Percentiles rank a stretch among this genome's conserved stretches.
Evolutionary conservation across 2,888 invertebrate species (phyloP).

Genomic region (Lochmaea crataegi): DNA sequence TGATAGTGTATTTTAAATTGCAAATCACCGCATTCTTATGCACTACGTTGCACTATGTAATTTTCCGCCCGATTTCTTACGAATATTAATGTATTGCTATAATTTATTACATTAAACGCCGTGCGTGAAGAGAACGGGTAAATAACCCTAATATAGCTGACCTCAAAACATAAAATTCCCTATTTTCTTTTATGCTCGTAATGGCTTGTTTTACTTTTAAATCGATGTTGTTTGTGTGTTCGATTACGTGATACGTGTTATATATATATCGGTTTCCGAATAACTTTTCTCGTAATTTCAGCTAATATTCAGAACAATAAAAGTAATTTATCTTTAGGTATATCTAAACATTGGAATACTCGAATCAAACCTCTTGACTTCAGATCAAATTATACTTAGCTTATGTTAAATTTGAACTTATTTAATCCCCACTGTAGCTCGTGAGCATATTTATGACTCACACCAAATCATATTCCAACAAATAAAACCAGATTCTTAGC

Average conservation of each 20-base stretch:
- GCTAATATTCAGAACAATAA: not conserved
- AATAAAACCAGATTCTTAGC: too few species aligned
- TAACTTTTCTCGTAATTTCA: not conserved
- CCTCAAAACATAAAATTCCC: conserved; percentile 23
- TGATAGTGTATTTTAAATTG: conserved; percentile 39
- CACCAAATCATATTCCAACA: too few species aligned
- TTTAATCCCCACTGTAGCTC: too few species aligned
- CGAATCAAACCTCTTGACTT: too few species aligned
- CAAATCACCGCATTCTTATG: conserved; percentile 39
- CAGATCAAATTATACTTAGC: too few species aligned
- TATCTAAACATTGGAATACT: too few species aligned
- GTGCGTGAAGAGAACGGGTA: conserved; percentile 32
- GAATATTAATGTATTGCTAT: conserved; percentile 38
- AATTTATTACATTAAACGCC: conserved; percentile 32
- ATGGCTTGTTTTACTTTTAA: conserved; percentile 12
- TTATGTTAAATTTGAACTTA: too few species aligned
- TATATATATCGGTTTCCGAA: not conserved
- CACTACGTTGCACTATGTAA: conserved; percentile 34
- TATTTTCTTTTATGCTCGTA: conserved; percentile 15
- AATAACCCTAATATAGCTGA: conserved; percentile 30
- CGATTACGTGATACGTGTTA: conserved; percentile 1
- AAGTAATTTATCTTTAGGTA: too few species aligned
- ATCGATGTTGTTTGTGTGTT: not conserved
- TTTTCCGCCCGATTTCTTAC: conserved; percentile 38
- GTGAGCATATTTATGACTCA: too few species aligned